Evolutionary conservation across 2,797 vertebrate genomes (phyloP).

Genomic region (Enteromius viviparus): DNA sequence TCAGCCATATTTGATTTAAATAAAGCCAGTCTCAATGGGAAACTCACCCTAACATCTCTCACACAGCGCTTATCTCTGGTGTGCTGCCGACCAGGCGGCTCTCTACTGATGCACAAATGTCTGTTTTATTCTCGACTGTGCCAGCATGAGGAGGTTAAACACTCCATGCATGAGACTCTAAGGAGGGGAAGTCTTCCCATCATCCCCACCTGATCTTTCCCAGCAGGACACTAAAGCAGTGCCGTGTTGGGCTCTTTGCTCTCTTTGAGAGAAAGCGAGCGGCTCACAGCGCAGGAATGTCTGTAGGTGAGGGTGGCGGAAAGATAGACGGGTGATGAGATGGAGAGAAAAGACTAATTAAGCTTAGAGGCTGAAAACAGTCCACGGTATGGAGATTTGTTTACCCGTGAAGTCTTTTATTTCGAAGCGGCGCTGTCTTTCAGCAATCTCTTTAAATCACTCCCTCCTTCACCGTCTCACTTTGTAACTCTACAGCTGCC

Average conservation of each 20-base stretch:
- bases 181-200: constrained; percentile 36
- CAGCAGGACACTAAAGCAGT: constrained; percentile 43
- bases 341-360: constrained; percentile 43
- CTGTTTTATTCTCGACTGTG: constrained; percentile 40
- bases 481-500: constrained; percentile 56
- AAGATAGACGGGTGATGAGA: constrained; percentile 42
- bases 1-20: constrained; percentile 4
- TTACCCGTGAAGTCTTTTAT: constrained; percentile 56
- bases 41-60: constrained; percentile 21
- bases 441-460: constrained; percentile 50
- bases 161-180: constrained; percentile 28
- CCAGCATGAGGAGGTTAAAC: constrained; percentile 40
- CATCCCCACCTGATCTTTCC: constrained; percentile 43
- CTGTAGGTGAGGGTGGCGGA: constrained; percentile 23
- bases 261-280: background rate
- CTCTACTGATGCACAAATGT: constrained; percentile 23
- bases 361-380: constrained; percentile 53
- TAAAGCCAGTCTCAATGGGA: constrained; percentile 13
- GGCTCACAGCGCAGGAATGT: constrained; percentile 37
- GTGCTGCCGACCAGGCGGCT: constrained; percentile 4
- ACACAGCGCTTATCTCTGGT: constrained; percentile 16
- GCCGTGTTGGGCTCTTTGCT: constrained; percentile 31
- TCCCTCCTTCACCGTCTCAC: constrained; percentile 44
- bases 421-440: constrained; percentile 37
- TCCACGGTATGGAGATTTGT: constrained; percentile 53